Evolutionary conservation across 1,140 invertebrate species (phyloP), one percentile per base, ranked within the genome.

Genomic region (Bombus breviceps): DNA sequence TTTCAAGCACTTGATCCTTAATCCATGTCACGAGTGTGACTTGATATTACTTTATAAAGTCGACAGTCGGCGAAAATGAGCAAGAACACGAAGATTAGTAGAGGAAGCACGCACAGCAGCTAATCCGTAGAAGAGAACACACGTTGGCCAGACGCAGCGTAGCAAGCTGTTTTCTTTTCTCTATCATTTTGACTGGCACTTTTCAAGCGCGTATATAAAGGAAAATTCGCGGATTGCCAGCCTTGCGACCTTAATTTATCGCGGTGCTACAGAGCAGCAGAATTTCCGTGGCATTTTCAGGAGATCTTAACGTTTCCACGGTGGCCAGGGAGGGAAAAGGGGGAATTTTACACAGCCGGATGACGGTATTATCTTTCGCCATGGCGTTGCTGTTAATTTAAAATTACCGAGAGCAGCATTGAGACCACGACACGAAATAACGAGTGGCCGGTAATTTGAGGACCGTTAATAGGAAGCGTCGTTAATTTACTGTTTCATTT

Each of bases 271-370:
- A 25, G 53, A 37, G 77, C 86, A 77, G 80, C 80, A 53, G 73
- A 88, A 85, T 89, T 89, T 89, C 83, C 85, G 59, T 43, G 73
- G 59, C 68, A 77, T 59, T 83, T 83, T 68, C 34, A n/a, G 74
- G 3, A 34, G 74, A 78, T 78, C 74, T 83, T 83, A 83, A n/a
- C 64, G 64, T 78, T 83, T 78, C 72, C 82, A 53, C 13, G 18
- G 9, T 13, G 34, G 9, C 9, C 8, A 1, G 34, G 1, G 8
- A 28, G 37, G 15, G 34, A 9, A 3, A 12, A 32, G 59, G 37
- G 47, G 18, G 47, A 28, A 28, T 83, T 78, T 78, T 41, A 34
- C 64, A 69, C 37, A 64, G 22, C 13, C 43, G 74, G 74, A 83
- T 68, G 62, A 77, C 73, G 75, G 81, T 77, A 77, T 83, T 83